These are phyloP conservation scores for Molossus alvarezi DNA, from an alignment of 2,797 vertebrate genomes.

Conservation along the genomic window DNA sequence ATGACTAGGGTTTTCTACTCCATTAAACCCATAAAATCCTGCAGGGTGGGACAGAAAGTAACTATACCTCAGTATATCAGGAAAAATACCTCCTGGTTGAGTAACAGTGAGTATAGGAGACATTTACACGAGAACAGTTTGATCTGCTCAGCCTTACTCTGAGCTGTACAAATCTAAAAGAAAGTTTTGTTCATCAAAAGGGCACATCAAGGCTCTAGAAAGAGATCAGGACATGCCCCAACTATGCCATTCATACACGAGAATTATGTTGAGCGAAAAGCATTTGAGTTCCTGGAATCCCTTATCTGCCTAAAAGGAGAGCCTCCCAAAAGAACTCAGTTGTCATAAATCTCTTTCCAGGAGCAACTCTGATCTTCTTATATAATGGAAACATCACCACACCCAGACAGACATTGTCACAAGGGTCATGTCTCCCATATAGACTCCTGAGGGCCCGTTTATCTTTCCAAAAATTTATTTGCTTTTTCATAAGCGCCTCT, in stretches of 20 bases:
- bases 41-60: background rate
- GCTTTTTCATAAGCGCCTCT: background rate
- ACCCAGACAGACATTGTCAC: background rate
- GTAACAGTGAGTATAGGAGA: background rate
- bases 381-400: background rate
- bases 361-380: constrained; percentile 2
- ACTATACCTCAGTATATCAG: background rate
- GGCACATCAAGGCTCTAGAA: background rate
- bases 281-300: constrained; percentile 31
- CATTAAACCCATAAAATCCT: background rate
- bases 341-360: constrained; percentile 23
- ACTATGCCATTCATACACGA: background rate
- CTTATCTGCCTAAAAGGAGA: background rate
- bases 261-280: background rate
- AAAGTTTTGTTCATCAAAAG: background rate
- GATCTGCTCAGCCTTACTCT: no score
- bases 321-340: background rate
- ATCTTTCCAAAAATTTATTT: background rate
- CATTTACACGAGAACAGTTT: background rate
- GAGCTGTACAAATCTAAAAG: background rate
- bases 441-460: background rate
- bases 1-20: background rate
- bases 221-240: background rate
- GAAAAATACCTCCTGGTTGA: background rate
- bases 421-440: background rate